Evolutionary conservation across 92 coral and sea anemone genomes (phyloP).

Genomic region (Heteractis magnifica): DNA sequence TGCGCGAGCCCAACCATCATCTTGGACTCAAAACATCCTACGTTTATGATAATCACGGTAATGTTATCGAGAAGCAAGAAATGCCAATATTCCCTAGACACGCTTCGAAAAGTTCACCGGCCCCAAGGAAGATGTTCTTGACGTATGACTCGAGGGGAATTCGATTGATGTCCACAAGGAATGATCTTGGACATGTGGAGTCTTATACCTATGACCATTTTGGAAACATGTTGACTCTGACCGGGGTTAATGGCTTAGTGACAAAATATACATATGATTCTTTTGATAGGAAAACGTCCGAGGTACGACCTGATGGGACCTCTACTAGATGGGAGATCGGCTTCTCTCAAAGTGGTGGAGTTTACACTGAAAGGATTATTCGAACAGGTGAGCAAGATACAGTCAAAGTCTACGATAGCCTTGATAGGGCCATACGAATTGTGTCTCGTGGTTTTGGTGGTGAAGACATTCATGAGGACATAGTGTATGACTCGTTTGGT

Average conservation of each 20-base stretch:
- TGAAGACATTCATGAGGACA: conserved; percentile 10
- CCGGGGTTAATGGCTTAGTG: conserved; percentile 27
- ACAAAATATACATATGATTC: conserved; percentile 29
- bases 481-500: conserved; percentile 32
- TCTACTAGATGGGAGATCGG: conserved; percentile 20
- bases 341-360: conserved; percentile 16
- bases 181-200: conserved; percentile 37
- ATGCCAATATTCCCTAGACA: conserved; percentile 19
- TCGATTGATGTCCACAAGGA: conserved; percentile 25
- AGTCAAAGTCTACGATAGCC: conserved; percentile 22
- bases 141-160: conserved; percentile 26
- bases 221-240: conserved; percentile 24
- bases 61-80: conserved; percentile 33
- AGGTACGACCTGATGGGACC: conserved; percentile 25
- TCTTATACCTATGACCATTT: conserved; percentile 27
- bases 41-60: conserved; percentile 30
- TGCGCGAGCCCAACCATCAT: conserved; percentile 26
- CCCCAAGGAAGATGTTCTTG: conserved; percentile 24
- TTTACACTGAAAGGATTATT: conserved; percentile 25
- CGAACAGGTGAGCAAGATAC: conserved; percentile 32
- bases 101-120: conserved; percentile 7
- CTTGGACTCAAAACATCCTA: conserved; percentile 36
- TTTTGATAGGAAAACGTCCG: conserved; percentile 23
- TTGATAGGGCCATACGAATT: conserved; percentile 26
- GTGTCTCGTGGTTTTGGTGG: conserved; percentile 25